Percentiles rank a stretch among this genome's conserved stretches.
phyloP scores from a whole-genome alignment of 2,113 vertebrate genomes.

The Pterocles gutturalis region DNA sequence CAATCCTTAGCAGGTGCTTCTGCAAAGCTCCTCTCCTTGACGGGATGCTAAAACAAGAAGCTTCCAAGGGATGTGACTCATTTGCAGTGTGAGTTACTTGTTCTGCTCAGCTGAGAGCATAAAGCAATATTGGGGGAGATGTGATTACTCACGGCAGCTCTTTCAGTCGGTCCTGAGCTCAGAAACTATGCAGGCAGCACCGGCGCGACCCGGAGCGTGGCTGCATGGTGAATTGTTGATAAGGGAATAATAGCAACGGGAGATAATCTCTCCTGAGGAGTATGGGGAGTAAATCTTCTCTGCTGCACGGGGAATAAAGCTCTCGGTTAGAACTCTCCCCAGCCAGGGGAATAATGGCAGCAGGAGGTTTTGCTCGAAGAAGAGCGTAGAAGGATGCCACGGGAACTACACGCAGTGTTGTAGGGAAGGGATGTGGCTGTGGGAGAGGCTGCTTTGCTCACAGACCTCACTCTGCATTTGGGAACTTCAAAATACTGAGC shows the following conservation, averaged over 20 bases:
- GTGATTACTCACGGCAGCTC: neutral
- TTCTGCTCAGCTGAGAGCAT: neutral
- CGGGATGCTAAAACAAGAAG: neutral
- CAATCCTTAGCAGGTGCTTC: neutral
- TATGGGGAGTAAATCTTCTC: neutral
- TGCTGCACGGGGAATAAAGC: neutral
- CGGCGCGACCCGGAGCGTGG: neutral
- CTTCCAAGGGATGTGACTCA: constrained; percentile 50
- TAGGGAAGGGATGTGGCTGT: neutral
- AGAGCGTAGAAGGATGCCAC: neutral
- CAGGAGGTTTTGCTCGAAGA: neutral
- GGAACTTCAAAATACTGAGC: neutral
- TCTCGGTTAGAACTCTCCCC: neutral
- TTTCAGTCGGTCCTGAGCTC: neutral
- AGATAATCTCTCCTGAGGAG: neutral
- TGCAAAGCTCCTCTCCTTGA: neutral
- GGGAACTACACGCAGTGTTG: rapidly evolving
- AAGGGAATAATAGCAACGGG: neutral
- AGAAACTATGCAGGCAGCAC: neutral
- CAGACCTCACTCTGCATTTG: too few species aligned
- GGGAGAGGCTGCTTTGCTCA: too few species aligned
- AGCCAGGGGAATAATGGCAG: rapidly evolving
- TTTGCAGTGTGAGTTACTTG: neutral
- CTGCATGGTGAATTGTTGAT: constrained; percentile 48
- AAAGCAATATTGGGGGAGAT: neutral